phyloP scores from a whole-genome alignment of 2,113 vertebrate species.

The Benitochromis conjunctus region DNA sequence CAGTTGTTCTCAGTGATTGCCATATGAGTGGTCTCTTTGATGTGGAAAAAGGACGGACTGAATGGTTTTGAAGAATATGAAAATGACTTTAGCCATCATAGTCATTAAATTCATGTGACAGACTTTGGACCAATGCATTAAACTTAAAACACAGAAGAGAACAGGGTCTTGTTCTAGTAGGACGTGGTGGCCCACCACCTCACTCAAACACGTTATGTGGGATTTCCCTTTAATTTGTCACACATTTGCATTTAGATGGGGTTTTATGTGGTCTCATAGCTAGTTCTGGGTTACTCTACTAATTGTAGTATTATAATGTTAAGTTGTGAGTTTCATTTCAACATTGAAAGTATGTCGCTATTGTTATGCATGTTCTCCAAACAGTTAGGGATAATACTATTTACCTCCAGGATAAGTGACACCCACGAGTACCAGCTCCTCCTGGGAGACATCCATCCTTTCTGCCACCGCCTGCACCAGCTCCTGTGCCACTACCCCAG shows the following conservation, averaged over 20 bases:
- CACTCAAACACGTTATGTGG: neutral
- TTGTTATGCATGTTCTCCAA: neutral
- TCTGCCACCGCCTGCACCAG: constrained; percentile 86
- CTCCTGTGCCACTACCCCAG: constrained; percentile 79
- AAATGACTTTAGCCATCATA: neutral
- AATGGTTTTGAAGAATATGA: neutral
- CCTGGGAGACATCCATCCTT: constrained; percentile 81
- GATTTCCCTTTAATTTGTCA: neutral
- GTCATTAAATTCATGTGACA: neutral
- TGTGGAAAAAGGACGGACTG: fast-evolving
- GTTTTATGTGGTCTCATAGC: neutral
- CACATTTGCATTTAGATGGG: neutral
- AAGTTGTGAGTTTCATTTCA: neutral
- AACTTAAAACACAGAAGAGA: neutral
- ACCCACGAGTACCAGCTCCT: constrained; percentile 83
- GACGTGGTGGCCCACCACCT: neutral
- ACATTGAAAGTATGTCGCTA: neutral
- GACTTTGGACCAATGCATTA: neutral
- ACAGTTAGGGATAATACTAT: neutral
- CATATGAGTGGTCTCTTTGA: neutral
- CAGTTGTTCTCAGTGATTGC: neutral
- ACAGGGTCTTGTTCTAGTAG: neutral
- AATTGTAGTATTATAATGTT: neutral
- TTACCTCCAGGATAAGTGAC: constrained; percentile 87
- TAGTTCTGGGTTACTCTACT: neutral